Base-by-base conservation (phyloP, 2,888 invertebrate genomes). In the Microctonus hyperodae region DNA sequence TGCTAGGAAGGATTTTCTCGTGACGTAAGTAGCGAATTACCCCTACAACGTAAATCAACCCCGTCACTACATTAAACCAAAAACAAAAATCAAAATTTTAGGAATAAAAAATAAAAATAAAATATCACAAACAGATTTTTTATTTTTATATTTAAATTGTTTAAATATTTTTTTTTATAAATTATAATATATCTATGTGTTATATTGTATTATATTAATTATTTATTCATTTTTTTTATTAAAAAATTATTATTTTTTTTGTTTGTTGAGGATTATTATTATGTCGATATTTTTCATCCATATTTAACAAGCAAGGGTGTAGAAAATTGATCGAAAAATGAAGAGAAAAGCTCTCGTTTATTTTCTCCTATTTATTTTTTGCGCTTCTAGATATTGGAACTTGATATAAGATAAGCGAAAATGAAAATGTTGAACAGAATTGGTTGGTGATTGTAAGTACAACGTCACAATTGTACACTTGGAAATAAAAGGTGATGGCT, bases 21-120 rank as follows among this genome's bases (percentile, higher is more conserved):
- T 9, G 51, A 53, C 51, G 61, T 63, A 40, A 59, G 53, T 48
- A 56, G 35, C 61, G 50, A 66, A 66, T 66, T 61, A 66, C 61
- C 33, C 33, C 61, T 50, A 57, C 61, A 31, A 48, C 16, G 44
- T 44, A 44, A 44, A 44, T 44, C 44, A 44, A 16, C 16, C 44
- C 16, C 16, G 44, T 44, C 6, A 44, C 44, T 44, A 16, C 44
- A 44, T 44, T 44, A 44, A 44, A 44, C 44, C 37, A 16, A 16
- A 44, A 44, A n/a, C 44, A 20, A 16, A 44, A 16, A n/a, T 16
- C 44, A 44, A 16, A n/a, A 16, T 7, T n/a, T n/a, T n/a, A 44
- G 16, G 16, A 44, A n/a, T 28, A 28, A 28, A 28, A 28, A 28
- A 28, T 28, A 20, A 5, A 16, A 20, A 16, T n/a, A 44, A 6